Conservation (phyloP, 2,797 vertebrate species). For the Gambusia yucatana region DNA sequence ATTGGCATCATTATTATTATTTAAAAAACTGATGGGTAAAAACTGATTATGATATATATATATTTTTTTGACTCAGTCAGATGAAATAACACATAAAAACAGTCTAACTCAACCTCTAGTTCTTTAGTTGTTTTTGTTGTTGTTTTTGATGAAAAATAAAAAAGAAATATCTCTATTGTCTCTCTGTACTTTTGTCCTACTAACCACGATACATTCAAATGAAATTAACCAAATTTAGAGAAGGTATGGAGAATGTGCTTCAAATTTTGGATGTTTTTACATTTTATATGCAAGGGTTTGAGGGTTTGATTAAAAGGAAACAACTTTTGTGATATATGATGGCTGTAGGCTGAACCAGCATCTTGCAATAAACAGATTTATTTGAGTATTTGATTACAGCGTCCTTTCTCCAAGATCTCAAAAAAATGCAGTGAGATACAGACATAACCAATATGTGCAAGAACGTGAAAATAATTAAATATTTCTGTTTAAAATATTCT, state of each 20-base stretch:
- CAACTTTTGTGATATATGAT: not conserved
- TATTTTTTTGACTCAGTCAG: no score
- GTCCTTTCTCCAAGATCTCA: not conserved
- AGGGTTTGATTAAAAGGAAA: not conserved
- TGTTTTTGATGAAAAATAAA: no score
- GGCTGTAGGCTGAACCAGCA: not conserved
- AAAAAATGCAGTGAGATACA: not conserved
- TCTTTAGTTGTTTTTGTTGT: no score
- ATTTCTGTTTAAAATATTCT: not conserved
- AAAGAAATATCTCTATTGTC: no score
- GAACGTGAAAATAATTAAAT: not conserved
- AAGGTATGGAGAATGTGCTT: not conserved
- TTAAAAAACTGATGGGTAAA: no score
- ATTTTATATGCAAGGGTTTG: not conserved
- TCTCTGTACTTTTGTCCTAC: no score
- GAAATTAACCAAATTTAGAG: not conserved
- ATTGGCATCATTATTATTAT: no score
- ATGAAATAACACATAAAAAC: no score
- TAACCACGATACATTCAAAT: no score
- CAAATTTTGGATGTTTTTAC: not conserved
- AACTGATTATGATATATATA: no score
- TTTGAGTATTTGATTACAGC: not conserved
- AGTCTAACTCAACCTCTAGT: no score
- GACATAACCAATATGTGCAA: not conserved
- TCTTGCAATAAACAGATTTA: not conserved